Evolutionary conservation across 2,113 vertebrate genomes (phyloP).

Genomic region (Ranitomeya variabilis): DNA sequence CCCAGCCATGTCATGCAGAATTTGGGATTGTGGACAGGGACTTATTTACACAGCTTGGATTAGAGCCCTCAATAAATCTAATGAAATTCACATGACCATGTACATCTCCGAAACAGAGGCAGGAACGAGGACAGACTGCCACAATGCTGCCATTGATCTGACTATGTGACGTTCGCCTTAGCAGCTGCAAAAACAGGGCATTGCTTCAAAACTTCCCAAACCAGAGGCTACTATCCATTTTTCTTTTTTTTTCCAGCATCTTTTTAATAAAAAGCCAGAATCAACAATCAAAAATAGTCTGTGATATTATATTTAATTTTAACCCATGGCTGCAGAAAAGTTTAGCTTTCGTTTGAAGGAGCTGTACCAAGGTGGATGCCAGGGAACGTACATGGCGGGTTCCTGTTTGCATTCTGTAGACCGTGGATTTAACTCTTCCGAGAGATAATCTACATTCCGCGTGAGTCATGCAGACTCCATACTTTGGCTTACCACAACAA

Average conservation of each 20-base stretch:
- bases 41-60: not conserved
- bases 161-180: constrained; percentile 69
- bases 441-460: constrained; percentile 68
- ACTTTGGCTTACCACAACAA: constrained; percentile 70
- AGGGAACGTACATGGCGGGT: constrained; percentile 64
- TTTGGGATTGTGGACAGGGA: not conserved
- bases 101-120: constrained; percentile 57
- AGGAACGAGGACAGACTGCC: constrained; percentile 66
- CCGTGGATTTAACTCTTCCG: constrained; percentile 70
- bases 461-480: constrained; percentile 70
- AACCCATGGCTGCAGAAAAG: constrained; percentile 47
- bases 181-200: constrained; percentile 75
- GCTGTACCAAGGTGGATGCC: constrained; percentile 63
- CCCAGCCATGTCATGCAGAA: not conserved
- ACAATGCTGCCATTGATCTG: constrained; percentile 69
- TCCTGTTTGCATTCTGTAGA: constrained; percentile 65
- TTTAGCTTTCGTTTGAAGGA: constrained; percentile 7
- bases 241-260: constrained; percentile 47
- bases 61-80: constrained; percentile 8
- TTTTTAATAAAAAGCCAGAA: constrained; percentile 63
- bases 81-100: constrained; percentile 34
- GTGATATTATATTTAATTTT: constrained; percentile 61
- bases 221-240: constrained; percentile 63
- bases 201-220: constrained; percentile 69
- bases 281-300: constrained; percentile 58